Percentiles rank a stretch among this genome's conserved stretches.
These are phyloP conservation scores for Myopa tessellatipennis DNA, from an alignment of 2,888 invertebrate species.

Conservation along the genomic window DNA sequence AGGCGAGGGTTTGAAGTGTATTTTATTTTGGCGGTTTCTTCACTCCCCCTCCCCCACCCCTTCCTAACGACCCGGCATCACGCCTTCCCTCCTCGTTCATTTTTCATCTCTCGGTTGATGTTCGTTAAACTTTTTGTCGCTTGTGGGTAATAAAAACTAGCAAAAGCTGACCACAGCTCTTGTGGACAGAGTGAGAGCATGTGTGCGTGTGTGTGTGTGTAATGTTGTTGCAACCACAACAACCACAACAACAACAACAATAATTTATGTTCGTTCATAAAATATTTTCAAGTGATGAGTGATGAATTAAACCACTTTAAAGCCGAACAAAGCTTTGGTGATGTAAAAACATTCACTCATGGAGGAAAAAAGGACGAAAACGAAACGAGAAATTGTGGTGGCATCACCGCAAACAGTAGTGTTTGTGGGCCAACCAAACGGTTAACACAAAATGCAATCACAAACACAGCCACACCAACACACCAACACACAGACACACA, in stretches of 20 bases:
- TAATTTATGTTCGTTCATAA: conserved; percentile 11
- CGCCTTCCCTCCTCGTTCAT: too few relatives aligned
- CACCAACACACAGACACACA: not conserved
- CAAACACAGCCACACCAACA: not conserved
- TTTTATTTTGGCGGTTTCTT: not conserved
- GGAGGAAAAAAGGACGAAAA: too few relatives aligned
- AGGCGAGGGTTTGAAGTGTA: conserved; percentile 8
- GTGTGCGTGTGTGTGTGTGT: conserved; percentile 20
- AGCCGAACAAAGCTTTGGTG: not conserved
- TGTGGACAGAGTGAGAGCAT: not conserved
- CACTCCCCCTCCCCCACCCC: too few relatives aligned
- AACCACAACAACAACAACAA: not conserved
- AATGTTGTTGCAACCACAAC: not conserved
- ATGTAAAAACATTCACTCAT: conserved; percentile 9
- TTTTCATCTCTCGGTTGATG: not conserved
- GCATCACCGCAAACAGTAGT: conserved; percentile 22
- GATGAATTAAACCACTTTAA: conserved; percentile 38
- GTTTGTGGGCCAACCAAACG: not conserved
- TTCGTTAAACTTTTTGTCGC: conserved; percentile 27
- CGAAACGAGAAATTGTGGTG: conserved; percentile 8
- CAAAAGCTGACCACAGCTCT: conserved; percentile 21
- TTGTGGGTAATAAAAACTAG: conserved; percentile 32
- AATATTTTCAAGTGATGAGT: conserved; percentile 40
- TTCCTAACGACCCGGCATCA: too few relatives aligned
- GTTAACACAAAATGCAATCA: conserved; percentile 22